Evolutionary conservation across 2,888 invertebrate species (phyloP).

Genomic region (Apamea monoglypha): DNA sequence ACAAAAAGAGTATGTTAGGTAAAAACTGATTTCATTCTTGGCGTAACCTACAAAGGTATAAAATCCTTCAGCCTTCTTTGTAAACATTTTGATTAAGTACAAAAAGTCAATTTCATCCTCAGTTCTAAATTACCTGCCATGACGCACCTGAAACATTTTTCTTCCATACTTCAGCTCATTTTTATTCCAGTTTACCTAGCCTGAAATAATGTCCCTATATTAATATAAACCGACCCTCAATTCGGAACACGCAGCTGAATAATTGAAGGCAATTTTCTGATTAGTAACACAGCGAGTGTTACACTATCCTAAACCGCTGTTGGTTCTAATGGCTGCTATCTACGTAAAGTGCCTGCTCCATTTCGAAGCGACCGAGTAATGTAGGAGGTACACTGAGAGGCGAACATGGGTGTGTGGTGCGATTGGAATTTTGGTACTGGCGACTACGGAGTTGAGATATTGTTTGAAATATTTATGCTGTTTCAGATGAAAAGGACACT

Average conservation of each 20-base stretch:
- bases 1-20: background rate
- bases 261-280: constrained; percentile 68
- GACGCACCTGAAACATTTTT: constrained; percentile 52
- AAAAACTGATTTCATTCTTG: background rate
- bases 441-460: constrained; percentile 40
- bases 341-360: constrained; percentile 64
- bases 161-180: constrained; percentile 46
- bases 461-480: constrained; percentile 58
- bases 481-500: constrained; percentile 49
- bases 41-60: background rate
- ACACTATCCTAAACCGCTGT: constrained; percentile 66
- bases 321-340: constrained; percentile 66
- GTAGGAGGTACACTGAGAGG: constrained; percentile 57
- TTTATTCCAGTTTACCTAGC: constrained; percentile 50
- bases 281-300: constrained; percentile 64
- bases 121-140: constrained; percentile 40
- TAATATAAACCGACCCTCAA: constrained; percentile 64
- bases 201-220: constrained; percentile 56
- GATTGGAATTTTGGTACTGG: constrained; percentile 35
- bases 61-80: background rate
- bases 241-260: constrained; percentile 61
- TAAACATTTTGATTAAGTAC: constrained; percentile 21
- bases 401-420: background rate
- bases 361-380: constrained; percentile 56
- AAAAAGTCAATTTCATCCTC: constrained; percentile 35